Base-by-base conservation (phyloP, 2,888 invertebrate species). In the Platycheirus rosarum region DNA sequence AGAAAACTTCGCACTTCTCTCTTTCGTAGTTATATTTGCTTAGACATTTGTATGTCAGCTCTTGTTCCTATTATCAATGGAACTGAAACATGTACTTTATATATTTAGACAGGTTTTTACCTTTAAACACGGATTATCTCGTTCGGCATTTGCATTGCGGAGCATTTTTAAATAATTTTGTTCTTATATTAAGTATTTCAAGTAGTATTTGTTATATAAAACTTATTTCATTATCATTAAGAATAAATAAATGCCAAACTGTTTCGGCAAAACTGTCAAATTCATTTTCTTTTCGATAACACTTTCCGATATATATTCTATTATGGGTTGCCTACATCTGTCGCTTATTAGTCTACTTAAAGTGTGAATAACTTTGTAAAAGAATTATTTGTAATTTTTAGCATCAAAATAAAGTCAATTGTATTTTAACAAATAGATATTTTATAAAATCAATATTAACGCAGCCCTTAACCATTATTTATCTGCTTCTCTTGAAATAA, bases 1-100 rank as follows among this genome's bases (percentile, higher is more conserved):
- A 96, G 88, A 93, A 93, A 0, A 89, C 71, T 86, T 91, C 89
- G 87, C 97, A 97, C 87, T 93, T 93, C 0, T 92, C 92, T 62
- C 92, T 92, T 84, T 95, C 92, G 86, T 92, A 95, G 85, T 93
- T 92, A 88, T 94, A 93, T 62, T 93, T 93, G 86, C 93, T 92
- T 16, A 96, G 91, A 87, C 97, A 97, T 88, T 93, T 92, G 74
- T 93, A 93, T 0, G 95, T 94, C 86, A 94, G 89, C 62, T 94
- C 91, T 87, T 95, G 94, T 89, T 97, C 97, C 95, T 96, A 91
- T 65, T 85, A 86, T 70, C 66, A 84, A 32, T 29, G 57, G n/a
- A 63, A 32, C 42, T 60, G 44, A 60, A 60, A 60, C 57, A 26
- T 23, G 18, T 8, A 8, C 8, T 20, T 32, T 46, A 11, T n/a